Conservation (phyloP, 1,140 invertebrate species). For the Himalopsyche phryganea region DNA sequence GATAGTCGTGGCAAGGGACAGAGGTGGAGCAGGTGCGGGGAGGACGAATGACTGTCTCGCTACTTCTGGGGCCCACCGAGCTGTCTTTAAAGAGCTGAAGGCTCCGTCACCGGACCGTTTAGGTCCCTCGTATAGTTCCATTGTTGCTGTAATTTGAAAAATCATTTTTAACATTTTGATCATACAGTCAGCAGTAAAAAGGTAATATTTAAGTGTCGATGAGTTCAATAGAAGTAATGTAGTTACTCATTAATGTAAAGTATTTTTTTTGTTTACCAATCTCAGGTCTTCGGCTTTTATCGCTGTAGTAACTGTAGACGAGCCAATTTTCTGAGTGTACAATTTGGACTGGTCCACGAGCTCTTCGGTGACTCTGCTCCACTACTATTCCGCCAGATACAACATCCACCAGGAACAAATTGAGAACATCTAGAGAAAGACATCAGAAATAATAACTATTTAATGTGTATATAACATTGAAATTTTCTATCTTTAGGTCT, state of each 20-base stretch:
- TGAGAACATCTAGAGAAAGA: slow-evolving; percentile 61
- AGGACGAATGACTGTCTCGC: slow-evolving; percentile 90
- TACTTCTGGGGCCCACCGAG: slow-evolving; percentile 68
- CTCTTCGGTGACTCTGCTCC: slow-evolving; percentile 73
- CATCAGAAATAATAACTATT: slow-evolving; percentile 25
- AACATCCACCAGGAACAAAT: slow-evolving; percentile 84
- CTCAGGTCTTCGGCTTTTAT: slow-evolving; percentile 88
- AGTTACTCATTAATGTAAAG: too few relatives aligned
- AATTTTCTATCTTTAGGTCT: too few relatives aligned
- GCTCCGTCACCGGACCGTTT: slow-evolving; percentile 80
- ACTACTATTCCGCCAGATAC: slow-evolving; percentile 80
- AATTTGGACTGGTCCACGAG: slow-evolving; percentile 78
- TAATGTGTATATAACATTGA: too few relatives aligned
- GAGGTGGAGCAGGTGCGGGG: slow-evolving; percentile 70
- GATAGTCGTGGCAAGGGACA: slow-evolving; percentile 76
- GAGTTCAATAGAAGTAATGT: too few relatives aligned
- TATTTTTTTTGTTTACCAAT: too few relatives aligned
- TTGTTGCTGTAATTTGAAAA: slow-evolving; percentile 62
- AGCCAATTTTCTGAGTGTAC: slow-evolving; percentile 98
- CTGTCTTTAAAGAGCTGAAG: slow-evolving; percentile 78
- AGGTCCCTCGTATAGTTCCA: slow-evolving; percentile 95
- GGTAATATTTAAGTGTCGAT: too few relatives aligned
- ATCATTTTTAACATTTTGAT: too few relatives aligned
- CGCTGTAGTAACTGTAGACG: slow-evolving; percentile 92
- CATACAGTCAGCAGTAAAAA: too few relatives aligned